Base-by-base conservation (phyloP, 53 echinoderm and acorn worm genomes). In the Patiria pectinifera region DNA sequence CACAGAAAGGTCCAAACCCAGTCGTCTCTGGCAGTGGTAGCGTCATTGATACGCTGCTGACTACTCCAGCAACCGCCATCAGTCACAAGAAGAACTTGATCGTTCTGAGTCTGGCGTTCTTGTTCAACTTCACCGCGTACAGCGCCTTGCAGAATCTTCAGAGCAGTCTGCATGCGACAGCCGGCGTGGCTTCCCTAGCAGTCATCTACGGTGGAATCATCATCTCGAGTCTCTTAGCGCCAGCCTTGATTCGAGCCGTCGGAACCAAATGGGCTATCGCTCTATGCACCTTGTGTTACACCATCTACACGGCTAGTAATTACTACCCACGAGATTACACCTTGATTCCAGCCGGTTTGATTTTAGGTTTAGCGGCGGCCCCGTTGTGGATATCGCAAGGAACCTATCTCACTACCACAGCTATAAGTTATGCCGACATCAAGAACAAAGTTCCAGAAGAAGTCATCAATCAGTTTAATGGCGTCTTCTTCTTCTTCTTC, bases 251-350 rank as follows among this genome's bases (percentile, higher is more conserved):
- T 60, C 94, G 95, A 89, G 45, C 80, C 22, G 46, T 96, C 47
- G 95, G 95, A 19, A 94, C 95, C 18, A 99, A 99, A 81, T 99
- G 99, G 99, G 92, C 99, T 0, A 86, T 99, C 43, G 99, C 96
- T 8, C 89, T 96, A 59, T 89, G 92, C 66, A 92, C 84, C 47
- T 71, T 95, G 2, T 95, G 95, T 59, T 96, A 97, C 45, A 87
- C 83, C 11, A n/a, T 97, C 4, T 99, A 94, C 94, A 94, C 96
- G 2, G 95, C 93, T 25, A 83, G 92, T 16, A 99, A 99, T 70
- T 95, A 95, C 85, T 94, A 95, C 85, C 99, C 99, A 2, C 61
- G 19, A 6, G 91, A 86, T 26, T 95, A 82, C 61, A 96, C 95
- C 5, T 88, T 99, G 22, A 92, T 99, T 35, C 99, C 99, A 26